phyloP scores from a whole-genome alignment of 2,113 vertebrate species.

The Anhinga anhinga region DNA sequence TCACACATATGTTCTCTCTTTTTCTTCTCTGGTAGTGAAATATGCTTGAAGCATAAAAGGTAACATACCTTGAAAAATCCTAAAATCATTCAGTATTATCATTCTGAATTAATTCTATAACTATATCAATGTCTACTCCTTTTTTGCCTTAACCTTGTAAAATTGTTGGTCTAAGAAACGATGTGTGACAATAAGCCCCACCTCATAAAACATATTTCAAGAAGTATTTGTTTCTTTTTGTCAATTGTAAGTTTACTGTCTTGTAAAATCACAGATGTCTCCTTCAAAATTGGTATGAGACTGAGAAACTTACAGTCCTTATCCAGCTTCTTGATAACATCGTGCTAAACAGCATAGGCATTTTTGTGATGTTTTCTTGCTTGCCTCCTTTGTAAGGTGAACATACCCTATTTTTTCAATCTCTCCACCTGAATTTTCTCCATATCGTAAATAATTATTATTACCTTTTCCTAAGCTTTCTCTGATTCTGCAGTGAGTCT shows the following conservation, averaged over 20 bases:
- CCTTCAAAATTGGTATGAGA: neutral
- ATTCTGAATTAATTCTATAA: neutral
- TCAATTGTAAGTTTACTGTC: neutral
- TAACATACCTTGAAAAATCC: neutral
- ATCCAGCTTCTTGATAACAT: neutral
- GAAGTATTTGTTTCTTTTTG: neutral
- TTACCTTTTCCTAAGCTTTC: neutral
- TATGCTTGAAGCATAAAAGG: neutral
- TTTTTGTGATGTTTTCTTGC: neutral
- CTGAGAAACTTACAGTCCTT: neutral
- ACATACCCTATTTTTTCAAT: neutral
- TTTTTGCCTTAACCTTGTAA: neutral
- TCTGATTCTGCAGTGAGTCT: neutral
- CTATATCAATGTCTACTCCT: neutral
- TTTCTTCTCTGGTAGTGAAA: neutral
- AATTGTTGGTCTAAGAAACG: neutral
- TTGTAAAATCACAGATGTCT: neutral
- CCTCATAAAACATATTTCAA: neutral
- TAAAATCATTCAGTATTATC: neutral
- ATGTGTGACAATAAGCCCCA: neutral
- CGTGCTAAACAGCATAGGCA: neutral
- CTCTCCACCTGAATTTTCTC: neutral
- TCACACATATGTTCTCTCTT: neutral
- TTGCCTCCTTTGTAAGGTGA: neutral
- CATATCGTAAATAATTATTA: neutral